A percentile compares a stretch with the other conserved stretches of the same genome.
Evolutionary conservation across 2,797 vertebrate genomes (phyloP).

Genomic region (Xyrichtys novacula): DNA sequence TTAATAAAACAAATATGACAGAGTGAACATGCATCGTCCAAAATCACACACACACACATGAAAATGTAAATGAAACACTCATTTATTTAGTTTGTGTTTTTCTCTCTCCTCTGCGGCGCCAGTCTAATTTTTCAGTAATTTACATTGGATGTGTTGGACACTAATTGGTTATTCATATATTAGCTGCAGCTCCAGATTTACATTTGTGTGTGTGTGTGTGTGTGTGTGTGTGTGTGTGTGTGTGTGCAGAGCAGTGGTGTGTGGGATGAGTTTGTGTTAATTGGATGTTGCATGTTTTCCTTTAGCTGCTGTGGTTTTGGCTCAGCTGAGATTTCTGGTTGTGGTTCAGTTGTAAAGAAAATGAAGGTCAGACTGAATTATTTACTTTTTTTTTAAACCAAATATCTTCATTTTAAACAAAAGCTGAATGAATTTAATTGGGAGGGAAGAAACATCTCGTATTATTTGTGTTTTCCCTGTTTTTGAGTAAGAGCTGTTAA

Average conservation of each 20-base stretch:
- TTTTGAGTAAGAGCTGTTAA: no score
- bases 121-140: conserved; percentile 58
- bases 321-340: conserved; percentile 53
- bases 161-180: conserved; percentile 66
- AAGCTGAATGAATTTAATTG: not conserved
- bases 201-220: conserved; percentile 7
- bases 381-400: conserved; percentile 36
- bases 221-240: conserved; percentile 9
- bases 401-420: conserved; percentile 33
- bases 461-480: not conserved
- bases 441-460: not conserved
- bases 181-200: conserved; percentile 42
- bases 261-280: conserved; percentile 59
- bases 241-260: conserved; percentile 40
- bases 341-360: conserved; percentile 60
- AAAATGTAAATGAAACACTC: conserved; percentile 23
- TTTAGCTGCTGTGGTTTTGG: conserved; percentile 29
- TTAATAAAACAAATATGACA: conserved; percentile 22
- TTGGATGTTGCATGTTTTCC: conserved; percentile 50
- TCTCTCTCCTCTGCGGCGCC: conserved; percentile 33
- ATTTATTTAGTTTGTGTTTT: conserved; percentile 38
- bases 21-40: conserved; percentile 12
- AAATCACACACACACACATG: conserved; percentile 9
- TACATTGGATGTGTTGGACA: conserved; percentile 35
- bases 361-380: conserved; percentile 58